Evolutionary conservation across 2,113 vertebrate genomes (phyloP).

Genomic region (Heterocephalus glaber): DNA sequence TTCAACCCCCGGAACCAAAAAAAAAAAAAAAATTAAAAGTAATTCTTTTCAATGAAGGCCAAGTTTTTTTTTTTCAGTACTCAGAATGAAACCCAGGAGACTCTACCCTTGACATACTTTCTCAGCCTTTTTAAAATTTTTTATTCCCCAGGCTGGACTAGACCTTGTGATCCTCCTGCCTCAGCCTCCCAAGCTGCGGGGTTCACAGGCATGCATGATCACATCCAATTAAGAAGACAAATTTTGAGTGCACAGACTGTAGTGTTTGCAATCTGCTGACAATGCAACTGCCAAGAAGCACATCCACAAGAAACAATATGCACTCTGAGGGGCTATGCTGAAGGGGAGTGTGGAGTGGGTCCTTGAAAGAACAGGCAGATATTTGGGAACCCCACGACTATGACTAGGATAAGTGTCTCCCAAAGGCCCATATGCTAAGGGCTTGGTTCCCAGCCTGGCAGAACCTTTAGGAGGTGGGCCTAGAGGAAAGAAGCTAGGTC

Average conservation of each 20-base stretch:
- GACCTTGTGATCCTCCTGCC: neutral
- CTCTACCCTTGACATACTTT: neutral
- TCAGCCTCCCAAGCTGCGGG: neutral
- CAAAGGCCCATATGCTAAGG: neutral
- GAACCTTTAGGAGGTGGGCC: neutral
- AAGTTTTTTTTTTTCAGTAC: neutral
- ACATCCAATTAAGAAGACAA: neutral
- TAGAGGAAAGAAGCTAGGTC: neutral
- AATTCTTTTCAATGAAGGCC: neutral
- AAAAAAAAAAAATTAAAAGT: neutral
- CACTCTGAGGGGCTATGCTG: rapidly evolving
- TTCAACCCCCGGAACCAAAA: no score
- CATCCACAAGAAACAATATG: rapidly evolving
- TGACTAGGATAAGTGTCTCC: neutral
- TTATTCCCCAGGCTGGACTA: neutral
- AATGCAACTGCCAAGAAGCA: neutral
- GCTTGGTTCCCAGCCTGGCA: neutral
- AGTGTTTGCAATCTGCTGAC: neutral
- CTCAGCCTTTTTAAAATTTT: neutral
- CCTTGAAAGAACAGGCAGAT: no score
- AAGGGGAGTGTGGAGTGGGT: rapidly evolving
- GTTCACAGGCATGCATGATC: neutral
- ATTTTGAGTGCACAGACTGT: neutral
- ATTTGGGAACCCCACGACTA: neutral
- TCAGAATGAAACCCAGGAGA: neutral